phyloP scores from a whole-genome alignment of 2,113 vertebrate species.

The Strix uralensis region DNA sequence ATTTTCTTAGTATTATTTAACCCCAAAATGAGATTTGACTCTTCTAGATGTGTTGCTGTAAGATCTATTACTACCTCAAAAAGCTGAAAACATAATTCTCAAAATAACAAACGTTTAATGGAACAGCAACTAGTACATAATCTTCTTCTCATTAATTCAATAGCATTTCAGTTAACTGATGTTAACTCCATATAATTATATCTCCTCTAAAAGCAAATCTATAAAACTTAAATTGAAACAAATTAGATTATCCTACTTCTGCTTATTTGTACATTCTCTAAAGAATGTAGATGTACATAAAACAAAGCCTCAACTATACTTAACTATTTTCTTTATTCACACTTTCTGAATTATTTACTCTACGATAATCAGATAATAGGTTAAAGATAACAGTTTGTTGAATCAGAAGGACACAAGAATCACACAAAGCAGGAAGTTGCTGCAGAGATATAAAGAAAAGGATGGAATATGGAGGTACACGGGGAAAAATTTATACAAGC shows the following conservation, averaged over 20 bases:
- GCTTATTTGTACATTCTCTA: background rate
- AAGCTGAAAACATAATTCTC: background rate
- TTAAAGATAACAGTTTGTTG: background rate
- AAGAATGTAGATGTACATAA: background rate
- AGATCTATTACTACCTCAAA: background rate
- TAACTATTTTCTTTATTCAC: background rate
- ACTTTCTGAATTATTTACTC: background rate
- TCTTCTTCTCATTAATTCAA: background rate
- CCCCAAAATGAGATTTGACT: background rate
- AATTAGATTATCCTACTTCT: background rate
- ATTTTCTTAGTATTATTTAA: background rate
- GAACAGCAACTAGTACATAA: background rate
- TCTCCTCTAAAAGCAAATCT: background rate
- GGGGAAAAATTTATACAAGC: background rate
- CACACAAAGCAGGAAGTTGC: background rate
- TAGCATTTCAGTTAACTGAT: background rate
- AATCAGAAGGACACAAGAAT: background rate
- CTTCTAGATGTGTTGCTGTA: rapidly evolving
- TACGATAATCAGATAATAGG: background rate
- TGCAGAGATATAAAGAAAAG: background rate
- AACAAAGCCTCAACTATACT: background rate
- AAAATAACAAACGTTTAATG: background rate
- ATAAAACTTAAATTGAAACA: background rate
- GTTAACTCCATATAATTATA: background rate
- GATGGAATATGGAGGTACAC: background rate